phyloP scores from a whole-genome alignment of 2,797 vertebrate genomes.

The Orientallactaga sibirica region DNA sequence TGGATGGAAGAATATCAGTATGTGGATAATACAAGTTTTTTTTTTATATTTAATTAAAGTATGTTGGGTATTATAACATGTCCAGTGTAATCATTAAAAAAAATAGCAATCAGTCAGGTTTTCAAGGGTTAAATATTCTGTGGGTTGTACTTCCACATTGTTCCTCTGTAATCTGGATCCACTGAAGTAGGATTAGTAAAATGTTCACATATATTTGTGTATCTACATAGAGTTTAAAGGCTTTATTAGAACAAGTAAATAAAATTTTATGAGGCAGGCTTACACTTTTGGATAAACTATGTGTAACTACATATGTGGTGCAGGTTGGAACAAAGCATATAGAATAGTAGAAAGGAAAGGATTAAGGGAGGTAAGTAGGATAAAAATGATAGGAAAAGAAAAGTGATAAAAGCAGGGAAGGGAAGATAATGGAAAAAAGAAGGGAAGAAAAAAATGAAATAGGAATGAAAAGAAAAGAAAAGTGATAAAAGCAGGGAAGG shows the following conservation, averaged over 20 bases:
- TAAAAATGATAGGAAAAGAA: background rate
- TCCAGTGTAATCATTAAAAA: slow-evolving; percentile 28
- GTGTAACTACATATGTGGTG: too few species aligned
- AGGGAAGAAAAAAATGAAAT: too few species aligned
- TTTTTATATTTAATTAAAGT: background rate
- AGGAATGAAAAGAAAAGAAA: background rate
- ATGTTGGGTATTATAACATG: background rate
- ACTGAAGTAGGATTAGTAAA: background rate
- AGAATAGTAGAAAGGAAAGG: background rate
- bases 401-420: background rate
- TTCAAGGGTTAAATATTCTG: background rate
- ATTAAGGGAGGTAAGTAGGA: fast-evolving
- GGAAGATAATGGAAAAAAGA: background rate
- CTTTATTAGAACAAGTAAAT: background rate
- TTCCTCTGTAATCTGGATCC: background rate
- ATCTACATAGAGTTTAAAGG: background rate
- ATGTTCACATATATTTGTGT: background rate
- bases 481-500: too few species aligned
- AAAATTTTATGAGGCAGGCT: background rate
- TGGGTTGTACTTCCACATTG: background rate
- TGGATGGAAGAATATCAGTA: background rate
- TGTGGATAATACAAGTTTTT: background rate
- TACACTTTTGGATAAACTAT: background rate
- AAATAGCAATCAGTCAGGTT: background rate
- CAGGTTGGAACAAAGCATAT: background rate